These are phyloP conservation scores for Cyaniris semiargus DNA, from an alignment of 2,888 invertebrate genomes.

Conservation along the genomic window DNA sequence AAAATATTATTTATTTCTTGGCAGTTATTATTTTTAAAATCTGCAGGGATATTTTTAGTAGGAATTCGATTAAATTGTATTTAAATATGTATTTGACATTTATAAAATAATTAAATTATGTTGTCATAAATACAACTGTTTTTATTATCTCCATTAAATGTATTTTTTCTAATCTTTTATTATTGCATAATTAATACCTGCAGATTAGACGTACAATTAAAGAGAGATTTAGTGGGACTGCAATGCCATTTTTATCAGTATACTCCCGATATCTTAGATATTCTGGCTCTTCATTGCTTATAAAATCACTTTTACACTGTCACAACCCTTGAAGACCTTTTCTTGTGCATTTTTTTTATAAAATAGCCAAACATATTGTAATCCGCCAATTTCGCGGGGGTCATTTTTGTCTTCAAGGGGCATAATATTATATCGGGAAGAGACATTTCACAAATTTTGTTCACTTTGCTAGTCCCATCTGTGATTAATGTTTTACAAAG, in stretches of 20 bases:
- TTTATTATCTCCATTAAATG: conserved; percentile 34
- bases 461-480: conserved; percentile 4
- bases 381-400: conserved; percentile 34
- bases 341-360: conserved; percentile 36
- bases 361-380: conserved; percentile 42
- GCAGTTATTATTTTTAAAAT: conserved; percentile 39
- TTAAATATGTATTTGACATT: conserved; percentile 33
- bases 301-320: conserved; percentile 36
- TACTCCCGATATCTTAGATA: conserved; percentile 35
- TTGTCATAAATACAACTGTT: conserved; percentile 32
- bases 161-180: conserved; percentile 17
- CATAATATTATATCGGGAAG: conserved; percentile 29
- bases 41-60: conserved; percentile 38
- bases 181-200: conserved; percentile 30
- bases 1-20: conserved; percentile 38
- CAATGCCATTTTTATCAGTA: conserved; percentile 30
- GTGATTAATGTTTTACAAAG: conserved; percentile 29
- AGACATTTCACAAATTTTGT: neutral
- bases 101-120: conserved; percentile 34
- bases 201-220: conserved; percentile 32
- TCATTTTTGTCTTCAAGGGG: conserved; percentile 34
- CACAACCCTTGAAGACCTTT: conserved; percentile 38
- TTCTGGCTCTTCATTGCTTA: conserved; percentile 29
- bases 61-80: conserved; percentile 30
- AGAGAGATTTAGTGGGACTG: conserved; percentile 31